Evolutionary conservation across 2,113 vertebrate species (phyloP).

Genomic region (Cricetomys ansorgei): DNA sequence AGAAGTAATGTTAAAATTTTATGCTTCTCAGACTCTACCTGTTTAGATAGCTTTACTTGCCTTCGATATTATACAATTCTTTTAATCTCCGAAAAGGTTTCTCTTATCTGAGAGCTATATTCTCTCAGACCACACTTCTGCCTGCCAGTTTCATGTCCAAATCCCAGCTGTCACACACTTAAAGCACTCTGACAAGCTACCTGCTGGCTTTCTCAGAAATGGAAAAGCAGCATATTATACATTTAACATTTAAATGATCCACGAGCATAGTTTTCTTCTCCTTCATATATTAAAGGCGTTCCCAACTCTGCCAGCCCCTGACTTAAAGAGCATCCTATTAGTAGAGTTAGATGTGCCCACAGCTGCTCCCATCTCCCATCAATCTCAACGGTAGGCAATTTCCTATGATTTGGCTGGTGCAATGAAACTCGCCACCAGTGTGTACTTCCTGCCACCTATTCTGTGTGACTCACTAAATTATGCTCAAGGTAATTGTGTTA

Average conservation of each 20-base stretch:
- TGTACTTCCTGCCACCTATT: conserved; percentile 10
- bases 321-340: conserved; percentile 16
- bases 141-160: conserved; percentile 48
- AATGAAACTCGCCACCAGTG: background rate
- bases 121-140: conserved; percentile 57
- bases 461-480: conserved; percentile 13
- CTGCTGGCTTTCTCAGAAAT: conserved; percentile 59
- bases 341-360: background rate
- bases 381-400: background rate
- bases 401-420: background rate
- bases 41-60: conserved; percentile 54
- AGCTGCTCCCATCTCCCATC: background rate
- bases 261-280: background rate
- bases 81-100: conserved; percentile 43
- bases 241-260: conserved; percentile 67
- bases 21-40: background rate
- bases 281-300: conserved; percentile 50
- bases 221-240: conserved; percentile 30
- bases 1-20: conserved; percentile 43
- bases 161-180: conserved; percentile 32
- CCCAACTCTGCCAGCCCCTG: background rate
- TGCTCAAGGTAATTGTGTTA: conserved; percentile 18
- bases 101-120: conserved; percentile 37
- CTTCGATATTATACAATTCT: background rate
- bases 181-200: conserved; percentile 66